phyloP scores from a whole-genome alignment of 1,140 invertebrate species.

The Sweltsa coloradensis region DNA sequence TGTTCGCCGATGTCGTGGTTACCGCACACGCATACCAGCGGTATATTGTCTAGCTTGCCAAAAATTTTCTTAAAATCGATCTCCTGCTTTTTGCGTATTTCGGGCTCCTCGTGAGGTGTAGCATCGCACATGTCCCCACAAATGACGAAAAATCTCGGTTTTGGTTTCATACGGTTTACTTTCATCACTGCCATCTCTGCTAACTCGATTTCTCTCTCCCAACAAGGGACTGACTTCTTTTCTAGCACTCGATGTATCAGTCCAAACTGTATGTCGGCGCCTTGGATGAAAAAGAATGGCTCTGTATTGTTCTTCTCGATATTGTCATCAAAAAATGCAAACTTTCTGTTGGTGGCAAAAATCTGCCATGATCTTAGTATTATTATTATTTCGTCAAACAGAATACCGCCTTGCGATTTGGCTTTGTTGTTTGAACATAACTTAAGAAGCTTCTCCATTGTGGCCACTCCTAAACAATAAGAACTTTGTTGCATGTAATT shows the following conservation, averaged over 20 bases:
- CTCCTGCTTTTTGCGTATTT: constrained; percentile 27
- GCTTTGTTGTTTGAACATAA: too few relatives aligned
- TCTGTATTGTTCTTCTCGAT: constrained; percentile 23
- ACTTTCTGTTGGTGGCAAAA: too few relatives aligned
- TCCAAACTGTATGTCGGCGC: constrained; percentile 39
- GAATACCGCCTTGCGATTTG: too few relatives aligned
- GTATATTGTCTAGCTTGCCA: constrained; percentile 31
- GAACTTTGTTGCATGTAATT: too few relatives aligned
- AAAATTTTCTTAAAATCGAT: constrained; percentile 33
- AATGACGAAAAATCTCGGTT: constrained; percentile 39
- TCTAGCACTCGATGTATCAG: constrained; percentile 31
- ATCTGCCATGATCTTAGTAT: too few relatives aligned
- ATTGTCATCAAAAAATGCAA: too few relatives aligned
- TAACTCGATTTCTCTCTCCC: constrained; percentile 37
- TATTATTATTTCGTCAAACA: too few relatives aligned
- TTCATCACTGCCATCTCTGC: constrained; percentile 27
- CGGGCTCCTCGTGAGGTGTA: constrained; percentile 22
- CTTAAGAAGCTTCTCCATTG: too few relatives aligned
- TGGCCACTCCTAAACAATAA: too few relatives aligned
- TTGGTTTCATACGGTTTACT: constrained; percentile 35
- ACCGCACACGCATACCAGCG: constrained; percentile 41
- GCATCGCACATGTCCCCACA: constrained; percentile 43
- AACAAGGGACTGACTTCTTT: constrained; percentile 27
- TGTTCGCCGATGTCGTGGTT: constrained; percentile 43
- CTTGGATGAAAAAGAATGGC: constrained; percentile 35